Evolutionary conservation across 37 sponge, comb jelly and placozoan species (phyloP), one percentile per base, ranked within the genome.

Genomic region (Diacarnus erythraeanus): DNA sequence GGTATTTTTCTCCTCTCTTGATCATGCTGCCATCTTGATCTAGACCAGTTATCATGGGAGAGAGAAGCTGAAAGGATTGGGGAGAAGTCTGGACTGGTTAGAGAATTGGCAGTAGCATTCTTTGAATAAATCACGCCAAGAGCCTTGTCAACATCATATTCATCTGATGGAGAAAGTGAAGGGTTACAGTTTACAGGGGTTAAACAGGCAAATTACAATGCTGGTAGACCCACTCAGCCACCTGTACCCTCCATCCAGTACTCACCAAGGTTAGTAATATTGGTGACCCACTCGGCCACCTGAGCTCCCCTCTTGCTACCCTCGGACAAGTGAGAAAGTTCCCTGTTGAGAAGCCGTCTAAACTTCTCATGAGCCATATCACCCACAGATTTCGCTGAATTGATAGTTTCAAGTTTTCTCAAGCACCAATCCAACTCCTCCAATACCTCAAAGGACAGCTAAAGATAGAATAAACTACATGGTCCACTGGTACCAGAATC

Each of bases 311-410:
- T 76, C 29, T 41, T 21, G 43, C 88, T 89, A 22, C 75, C 77
- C 70, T 87, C 90, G 6, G 90, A 86, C 61, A 94, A 40, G 6
- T 84, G 82, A 2, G 90, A 84, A 22, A 94, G 76, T 61, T 90
- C 91, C 0, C 85, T 35, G 36, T 64, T 58, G 29, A 94, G 64
- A 42, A 94, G 33, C 57, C 87, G 69, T 22, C 84, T 83, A 71
- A 90, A 94, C 91, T 95, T 91, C 61, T 77, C 86, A 76, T 91
- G 90, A 1, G 96, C 96, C 96, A 95, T 74, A 21, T 64, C 83
- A 0, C 97, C 94, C 72, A 93, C 84, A 26, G 88, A 84, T 75
- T 96, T 96, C 12, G 81, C 79, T 4, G 94, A 88, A 77, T 93
- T 77, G 37, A 97, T 74, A 21, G 83, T 71, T 80, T 97, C 90